Evolutionary conservation across 2,797 vertebrate genomes (phyloP).

Genomic region (Gymnothorax reevesii): DNA sequence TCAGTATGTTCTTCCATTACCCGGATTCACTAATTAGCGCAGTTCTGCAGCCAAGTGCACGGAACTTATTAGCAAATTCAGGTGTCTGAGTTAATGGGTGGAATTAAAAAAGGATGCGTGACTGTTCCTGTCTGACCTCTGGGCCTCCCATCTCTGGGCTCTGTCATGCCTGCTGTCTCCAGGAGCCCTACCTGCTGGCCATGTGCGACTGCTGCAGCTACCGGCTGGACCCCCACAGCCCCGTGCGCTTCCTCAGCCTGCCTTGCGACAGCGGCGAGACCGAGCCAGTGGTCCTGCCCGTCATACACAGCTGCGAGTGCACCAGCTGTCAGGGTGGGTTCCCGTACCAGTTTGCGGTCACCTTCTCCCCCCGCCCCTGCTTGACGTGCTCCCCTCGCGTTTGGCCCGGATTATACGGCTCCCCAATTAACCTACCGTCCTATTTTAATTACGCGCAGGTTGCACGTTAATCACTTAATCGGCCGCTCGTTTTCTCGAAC

Average conservation of each 20-base stretch:
- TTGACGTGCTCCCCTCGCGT: background rate
- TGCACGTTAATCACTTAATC: background rate
- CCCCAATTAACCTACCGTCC: background rate
- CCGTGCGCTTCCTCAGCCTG: conserved; percentile 81
- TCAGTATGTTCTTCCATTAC: no score
- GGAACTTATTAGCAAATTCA: no score
- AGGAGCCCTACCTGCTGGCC: conserved; percentile 88
- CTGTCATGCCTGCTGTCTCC: conserved; percentile 2
- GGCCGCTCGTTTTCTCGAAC: background rate
- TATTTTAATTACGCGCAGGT: background rate
- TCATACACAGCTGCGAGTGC: conserved; percentile 89
- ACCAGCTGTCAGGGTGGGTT: conserved; percentile 84
- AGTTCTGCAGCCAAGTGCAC: no score
- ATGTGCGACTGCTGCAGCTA: conserved; percentile 89
- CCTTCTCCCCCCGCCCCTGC: background rate
- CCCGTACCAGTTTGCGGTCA: background rate
- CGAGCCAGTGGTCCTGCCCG: conserved; percentile 80
- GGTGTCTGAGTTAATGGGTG: no score
- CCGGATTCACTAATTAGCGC: no score
- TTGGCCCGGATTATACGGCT: background rate
- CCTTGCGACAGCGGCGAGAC: conserved; percentile 70
- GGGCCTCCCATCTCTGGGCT: background rate
- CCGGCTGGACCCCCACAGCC: conserved; percentile 77
- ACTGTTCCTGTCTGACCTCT: background rate
- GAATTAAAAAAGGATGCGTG: no score